phyloP scores from a whole-genome alignment of 2,113 vertebrate genomes.

The Butorides virescens region DNA sequence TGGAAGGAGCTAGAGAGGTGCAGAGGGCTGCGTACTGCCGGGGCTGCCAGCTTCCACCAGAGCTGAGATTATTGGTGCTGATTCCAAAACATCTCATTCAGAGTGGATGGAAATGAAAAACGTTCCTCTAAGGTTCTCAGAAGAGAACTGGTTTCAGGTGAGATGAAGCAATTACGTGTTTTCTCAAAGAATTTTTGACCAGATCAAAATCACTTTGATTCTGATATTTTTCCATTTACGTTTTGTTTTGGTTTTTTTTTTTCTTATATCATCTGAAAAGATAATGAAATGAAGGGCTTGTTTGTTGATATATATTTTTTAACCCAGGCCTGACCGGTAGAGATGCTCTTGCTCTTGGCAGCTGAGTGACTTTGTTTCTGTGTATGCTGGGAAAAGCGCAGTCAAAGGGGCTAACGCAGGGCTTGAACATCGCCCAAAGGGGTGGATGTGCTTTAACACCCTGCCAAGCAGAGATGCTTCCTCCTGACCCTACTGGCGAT shows the following conservation, averaged over 20 bases:
- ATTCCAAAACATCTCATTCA: background rate
- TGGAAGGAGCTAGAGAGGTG: constrained; percentile 10
- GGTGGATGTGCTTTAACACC: background rate
- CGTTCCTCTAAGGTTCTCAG: background rate
- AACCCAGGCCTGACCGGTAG: background rate
- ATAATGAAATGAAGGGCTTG: background rate
- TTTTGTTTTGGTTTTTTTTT: background rate
- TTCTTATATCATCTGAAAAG: background rate
- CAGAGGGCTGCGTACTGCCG: background rate
- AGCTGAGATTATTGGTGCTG: background rate
- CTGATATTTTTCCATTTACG: background rate
- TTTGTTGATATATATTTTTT: background rate
- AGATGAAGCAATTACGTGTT: background rate
- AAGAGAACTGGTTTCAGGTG: background rate
- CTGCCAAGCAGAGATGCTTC: background rate
- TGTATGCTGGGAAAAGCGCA: background rate
- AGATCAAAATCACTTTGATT: background rate
- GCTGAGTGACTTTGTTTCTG: background rate
- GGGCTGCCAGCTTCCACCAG: background rate
- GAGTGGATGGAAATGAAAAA: background rate
- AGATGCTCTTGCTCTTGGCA: background rate
- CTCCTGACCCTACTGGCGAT: background rate
- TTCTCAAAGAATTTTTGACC: background rate
- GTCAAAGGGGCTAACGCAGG: background rate
- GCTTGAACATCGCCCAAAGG: background rate